These are phyloP conservation scores for Petroica traversi DNA, from an alignment of 2,113 vertebrate species.

Conservation along the genomic window DNA sequence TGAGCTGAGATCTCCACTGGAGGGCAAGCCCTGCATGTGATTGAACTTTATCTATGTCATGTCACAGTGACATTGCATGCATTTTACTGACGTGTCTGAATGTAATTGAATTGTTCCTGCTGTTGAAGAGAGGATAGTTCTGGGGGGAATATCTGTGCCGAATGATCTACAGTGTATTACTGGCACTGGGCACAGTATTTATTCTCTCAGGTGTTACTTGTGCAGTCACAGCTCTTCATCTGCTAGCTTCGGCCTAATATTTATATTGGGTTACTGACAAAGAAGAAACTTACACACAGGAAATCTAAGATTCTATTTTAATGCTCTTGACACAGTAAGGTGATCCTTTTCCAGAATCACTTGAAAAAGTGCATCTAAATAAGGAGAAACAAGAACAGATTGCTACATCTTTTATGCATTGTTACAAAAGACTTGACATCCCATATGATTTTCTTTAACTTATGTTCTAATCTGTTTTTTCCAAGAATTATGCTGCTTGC, in stretches of 20 bases:
- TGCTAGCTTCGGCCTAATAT: neutral
- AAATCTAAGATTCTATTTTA: neutral
- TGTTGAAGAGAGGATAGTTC: neutral
- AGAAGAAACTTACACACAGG: neutral
- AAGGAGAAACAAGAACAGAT: neutral
- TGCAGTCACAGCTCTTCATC: neutral
- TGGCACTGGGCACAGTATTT: neutral
- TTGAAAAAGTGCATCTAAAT: neutral
- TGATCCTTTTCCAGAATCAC: neutral
- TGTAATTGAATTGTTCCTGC: neutral
- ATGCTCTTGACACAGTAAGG: neutral
- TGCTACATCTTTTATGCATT: neutral
- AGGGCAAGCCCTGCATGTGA: neutral
- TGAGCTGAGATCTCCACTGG: neutral
- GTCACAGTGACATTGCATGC: neutral
- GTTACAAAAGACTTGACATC: neutral
- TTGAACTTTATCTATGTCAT: neutral
- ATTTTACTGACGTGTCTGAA: neutral
- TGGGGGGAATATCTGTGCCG: neutral
- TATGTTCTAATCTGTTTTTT: neutral
- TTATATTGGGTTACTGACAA: neutral
- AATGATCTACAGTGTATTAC: neutral
- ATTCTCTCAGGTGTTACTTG: neutral
- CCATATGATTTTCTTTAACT: neutral
- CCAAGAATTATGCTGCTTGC: neutral